A percentile compares a stretch with the other conserved stretches of the same genome.
These are phyloP conservation scores for Osmoderma eremita DNA, from an alignment of 2,888 invertebrate species.

Conservation along the genomic window DNA sequence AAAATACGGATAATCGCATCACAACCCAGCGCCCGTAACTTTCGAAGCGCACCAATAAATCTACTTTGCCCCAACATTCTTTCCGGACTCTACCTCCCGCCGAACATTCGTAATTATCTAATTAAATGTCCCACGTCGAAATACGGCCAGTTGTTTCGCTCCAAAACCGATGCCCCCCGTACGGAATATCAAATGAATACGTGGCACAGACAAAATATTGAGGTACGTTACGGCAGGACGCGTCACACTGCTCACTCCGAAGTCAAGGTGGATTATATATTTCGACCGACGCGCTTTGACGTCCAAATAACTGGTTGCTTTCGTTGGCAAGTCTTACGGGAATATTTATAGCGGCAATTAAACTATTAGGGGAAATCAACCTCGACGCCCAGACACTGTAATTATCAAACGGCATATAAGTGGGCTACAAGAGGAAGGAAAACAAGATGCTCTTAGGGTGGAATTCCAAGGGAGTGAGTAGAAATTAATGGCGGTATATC, in stretches of 20 bases:
- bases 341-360: constrained; percentile 36
- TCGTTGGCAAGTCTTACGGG: constrained; percentile 23
- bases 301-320: constrained; percentile 33
- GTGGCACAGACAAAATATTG: constrained; percentile 3
- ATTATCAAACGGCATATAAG: constrained; percentile 18
- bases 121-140: constrained; percentile 33
- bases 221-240: constrained; percentile 1
- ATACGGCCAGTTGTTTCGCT: constrained; percentile 30
- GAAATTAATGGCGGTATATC: too few species aligned
- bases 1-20: not conserved
- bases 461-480: too few species aligned
- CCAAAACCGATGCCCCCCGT: not conserved
- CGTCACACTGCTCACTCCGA: constrained; percentile 25
- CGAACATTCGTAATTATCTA: constrained; percentile 29
- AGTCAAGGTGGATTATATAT: constrained; percentile 29
- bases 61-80: constrained; percentile 8
- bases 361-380: constrained; percentile 28
- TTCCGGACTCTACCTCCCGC: constrained; percentile 5
- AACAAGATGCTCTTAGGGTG: not conserved
- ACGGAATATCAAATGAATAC: not conserved
- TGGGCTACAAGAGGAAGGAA: not conserved
- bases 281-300: constrained; percentile 30
- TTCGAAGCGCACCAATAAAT: constrained; percentile 18
- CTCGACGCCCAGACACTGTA: constrained; percentile 33
- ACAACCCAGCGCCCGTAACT: constrained; percentile 3